Conservation (phyloP, 2,888 invertebrate genomes). For the Hesperia comma region DNA sequence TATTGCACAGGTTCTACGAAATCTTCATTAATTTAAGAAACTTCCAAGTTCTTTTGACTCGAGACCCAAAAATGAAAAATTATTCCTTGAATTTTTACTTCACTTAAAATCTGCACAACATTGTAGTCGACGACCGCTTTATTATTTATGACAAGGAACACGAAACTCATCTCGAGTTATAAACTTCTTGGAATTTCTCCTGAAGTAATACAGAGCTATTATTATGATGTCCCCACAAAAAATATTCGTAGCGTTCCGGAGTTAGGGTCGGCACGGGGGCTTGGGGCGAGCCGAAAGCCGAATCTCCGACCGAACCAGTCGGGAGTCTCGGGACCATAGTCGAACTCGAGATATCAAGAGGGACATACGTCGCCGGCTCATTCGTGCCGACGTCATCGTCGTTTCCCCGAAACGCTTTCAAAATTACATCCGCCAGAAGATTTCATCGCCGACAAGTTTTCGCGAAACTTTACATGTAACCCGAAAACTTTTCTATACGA, state of each 20-base stretch:
- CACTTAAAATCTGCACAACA: slow-evolving; percentile 81
- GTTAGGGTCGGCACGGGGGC: slow-evolving; percentile 56
- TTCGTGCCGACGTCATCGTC: slow-evolving; percentile 37
- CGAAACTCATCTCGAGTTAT: slow-evolving; percentile 85
- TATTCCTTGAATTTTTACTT: slow-evolving; percentile 78
- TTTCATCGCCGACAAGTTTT: slow-evolving; percentile 35
- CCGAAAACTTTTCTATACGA: slow-evolving; percentile 14
- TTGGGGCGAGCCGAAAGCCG: slow-evolving; percentile 32
- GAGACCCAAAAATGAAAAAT: slow-evolving; percentile 72
- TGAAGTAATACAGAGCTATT: slow-evolving; percentile 84
- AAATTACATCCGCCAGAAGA: slow-evolving; percentile 41
- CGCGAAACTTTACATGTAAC: slow-evolving; percentile 12
- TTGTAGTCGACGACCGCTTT: slow-evolving; percentile 83
- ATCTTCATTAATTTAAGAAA: slow-evolving; percentile 71
- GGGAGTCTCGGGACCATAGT: slow-evolving; percentile 54
- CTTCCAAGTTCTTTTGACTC: slow-evolving; percentile 66
- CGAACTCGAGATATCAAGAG: slow-evolving; percentile 52
- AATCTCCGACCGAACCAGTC: slow-evolving; percentile 34
- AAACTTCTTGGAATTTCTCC: slow-evolving; percentile 84
- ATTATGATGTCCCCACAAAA: slow-evolving; percentile 84
- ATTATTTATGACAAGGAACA: slow-evolving; percentile 84
- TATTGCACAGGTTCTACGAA: slow-evolving; percentile 58
- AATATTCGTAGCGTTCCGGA: slow-evolving; percentile 72
- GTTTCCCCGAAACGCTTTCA: slow-evolving; percentile 44
- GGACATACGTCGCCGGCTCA: slow-evolving; percentile 51